A percentile compares a stretch with the other conserved stretches of the same genome.
These are phyloP conservation scores for Carlito syrichta DNA, from an alignment of 2,113 vertebrate species.

Conservation along the genomic window DNA sequence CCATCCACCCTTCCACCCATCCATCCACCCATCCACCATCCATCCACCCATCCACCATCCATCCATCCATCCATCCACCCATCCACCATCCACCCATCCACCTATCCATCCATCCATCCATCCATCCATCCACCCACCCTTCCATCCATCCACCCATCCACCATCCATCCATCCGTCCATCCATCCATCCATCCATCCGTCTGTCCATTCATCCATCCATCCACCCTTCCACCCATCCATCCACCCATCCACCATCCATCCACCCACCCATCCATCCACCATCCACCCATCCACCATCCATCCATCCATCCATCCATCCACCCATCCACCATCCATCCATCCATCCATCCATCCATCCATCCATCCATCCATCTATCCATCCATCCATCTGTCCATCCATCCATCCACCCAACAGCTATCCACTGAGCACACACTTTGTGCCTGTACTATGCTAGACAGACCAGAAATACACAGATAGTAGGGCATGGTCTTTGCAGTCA, in stretches of 20 bases:
- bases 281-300: too few species aligned
- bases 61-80: neutral
- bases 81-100: neutral
- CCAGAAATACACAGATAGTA: neutral
- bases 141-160: too few species aligned
- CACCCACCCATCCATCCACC: neutral
- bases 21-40: neutral
- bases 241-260: too few species aligned
- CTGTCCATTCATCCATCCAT: neutral
- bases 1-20: too few species aligned
- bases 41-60: too few species aligned
- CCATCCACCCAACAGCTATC: too few species aligned
- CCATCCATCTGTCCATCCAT: neutral
- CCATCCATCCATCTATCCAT: too few species aligned
- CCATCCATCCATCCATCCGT: neutral
- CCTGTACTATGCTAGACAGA: neutral
- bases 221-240: neutral
- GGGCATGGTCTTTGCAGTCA: neutral
- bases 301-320: neutral
- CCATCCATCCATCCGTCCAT: neutral
- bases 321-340: neutral
- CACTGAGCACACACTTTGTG: neutral
- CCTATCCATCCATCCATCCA: too few species aligned
- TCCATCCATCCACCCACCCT: too few species aligned
- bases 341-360: fast-evolving